Evolutionary conservation across 2,113 vertebrate genomes (phyloP), one percentile per base, ranked within the genome.

Genomic region (Hiodon alosoides): DNA sequence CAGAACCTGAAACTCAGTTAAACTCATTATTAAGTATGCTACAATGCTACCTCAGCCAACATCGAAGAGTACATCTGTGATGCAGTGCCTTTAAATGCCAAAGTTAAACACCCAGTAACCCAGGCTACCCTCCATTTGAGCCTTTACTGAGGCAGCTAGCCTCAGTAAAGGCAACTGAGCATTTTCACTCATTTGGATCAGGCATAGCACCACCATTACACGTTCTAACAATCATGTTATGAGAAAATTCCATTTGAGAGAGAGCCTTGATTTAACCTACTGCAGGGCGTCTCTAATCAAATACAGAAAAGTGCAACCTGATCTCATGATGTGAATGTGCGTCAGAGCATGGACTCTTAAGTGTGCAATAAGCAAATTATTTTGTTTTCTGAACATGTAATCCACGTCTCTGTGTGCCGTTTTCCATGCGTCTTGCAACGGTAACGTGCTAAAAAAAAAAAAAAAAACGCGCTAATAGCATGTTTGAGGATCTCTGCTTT

Each of bases 241-340:
- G 77, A 72, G 74, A 52, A 77, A 73, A 1, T 72, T 47, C 17
- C 68, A 80, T 84, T 78, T 60, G 74, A 81, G 78, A 52, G 74
- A 81, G 47, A 51, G 47, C 47, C 13, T 72, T 8, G 59, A 72
- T 83, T 67, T 76, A 84, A 85, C 80, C 84, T 80, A 82, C 57
- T 76, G 69, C 84, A 81, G 81, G 85, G 83, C 84, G 82, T 88
- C 83, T 76, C 88, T 88, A 90, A 89, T 87, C 86, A 80, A 79
- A 90, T 86, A 73, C 78, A 78, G 78, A 79, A 78, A 75, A 73
- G 66, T 57, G 31, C 31, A 31, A 31, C 31, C 31, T 31, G 31
- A 31, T 31, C 31, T 31, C 31, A 31, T 31, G 31, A 31, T 31
- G 31, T 31, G 31, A 31, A 31, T 31, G 31, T 31, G 31, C 31